phyloP scores from a whole-genome alignment of 2,888 invertebrate genomes.

The Stenotaenia linearis region DNA sequence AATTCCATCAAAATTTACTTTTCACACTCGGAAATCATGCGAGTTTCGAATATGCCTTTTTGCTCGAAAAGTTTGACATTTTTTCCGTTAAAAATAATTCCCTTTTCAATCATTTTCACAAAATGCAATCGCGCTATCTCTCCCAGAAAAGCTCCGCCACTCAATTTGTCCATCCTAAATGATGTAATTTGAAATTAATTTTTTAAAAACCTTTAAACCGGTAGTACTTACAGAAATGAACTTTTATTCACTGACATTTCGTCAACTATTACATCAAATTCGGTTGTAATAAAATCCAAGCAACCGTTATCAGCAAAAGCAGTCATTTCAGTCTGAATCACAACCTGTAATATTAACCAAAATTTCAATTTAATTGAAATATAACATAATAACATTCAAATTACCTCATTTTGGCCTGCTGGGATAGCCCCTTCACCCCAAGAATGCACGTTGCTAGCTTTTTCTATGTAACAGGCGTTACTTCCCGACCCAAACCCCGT shows the following conservation, averaged over 20 bases:
- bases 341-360: conserved; percentile 54
- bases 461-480: conserved; percentile 75
- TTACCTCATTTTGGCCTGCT: background rate
- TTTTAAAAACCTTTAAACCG: background rate
- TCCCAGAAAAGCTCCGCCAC: conserved; percentile 73
- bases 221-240: background rate
- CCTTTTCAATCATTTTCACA: conserved; percentile 55
- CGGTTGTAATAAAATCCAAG: conserved; percentile 67
- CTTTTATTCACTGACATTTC: conserved; percentile 51
- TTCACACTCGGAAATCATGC: conserved; percentile 63
- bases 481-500: conserved; percentile 61
- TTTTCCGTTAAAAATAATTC: conserved; percentile 55
- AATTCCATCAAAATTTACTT: conserved; percentile 50
- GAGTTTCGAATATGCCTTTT: background rate
- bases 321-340: conserved; percentile 76
- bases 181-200: conserved; percentile 28
- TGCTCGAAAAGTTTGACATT: conserved; percentile 31
- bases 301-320: conserved; percentile 77
- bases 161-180: conserved; percentile 72
- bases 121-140: conserved; percentile 63
- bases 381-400: background rate
- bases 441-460: conserved; percentile 62
- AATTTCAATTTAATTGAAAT: no score
- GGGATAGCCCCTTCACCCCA: conserved; percentile 49
- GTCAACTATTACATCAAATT: conserved; percentile 66